Base-by-base conservation (phyloP, 2,888 invertebrate genomes). In the Fragum fragum region DNA sequence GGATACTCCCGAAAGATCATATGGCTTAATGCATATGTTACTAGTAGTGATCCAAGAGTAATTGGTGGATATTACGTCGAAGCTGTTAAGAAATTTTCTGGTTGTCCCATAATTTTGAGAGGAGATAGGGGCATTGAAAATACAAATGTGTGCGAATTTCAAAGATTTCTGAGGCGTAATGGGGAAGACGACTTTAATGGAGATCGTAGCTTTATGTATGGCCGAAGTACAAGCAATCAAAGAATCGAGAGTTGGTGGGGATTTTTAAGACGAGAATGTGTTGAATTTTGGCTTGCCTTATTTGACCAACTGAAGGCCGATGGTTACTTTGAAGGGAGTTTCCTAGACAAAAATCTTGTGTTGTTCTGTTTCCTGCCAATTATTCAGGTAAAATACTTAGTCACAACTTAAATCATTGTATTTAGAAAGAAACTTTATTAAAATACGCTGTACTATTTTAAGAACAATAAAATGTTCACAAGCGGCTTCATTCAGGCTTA, bases 231-330 rank as follows among this genome's bases (percentile, higher is more conserved):
- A 1, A 23, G 39, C 7, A 86, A 87, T 36, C 87, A 87, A 63
- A 55, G 84, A 55, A 87, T 87, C n/a, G 87, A 87, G 55, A 29
- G 71, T 47, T 85, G 61, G 42, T 86, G 87, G 86, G 78, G 86
- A 39, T 73, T 85, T 59, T 42, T 86, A 0, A 63, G 87, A 5
- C 59, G 72, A 53, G 63, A 84, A 26, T 29, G 68, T 1, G 57
- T 68, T 6, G 76, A 87, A 32, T 82, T 29, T 52, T 87, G 82
- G 82, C 82, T 87, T 68, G 61, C 75, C 36, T 26, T 80, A 29
- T 83, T 85, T 28, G 32, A 80, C 11, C 47, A 68, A 2, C 32
- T 87, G 18, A 55, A 28, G n/a, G 61, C 72, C 23, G 47, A 53
- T 23, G 81, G 79, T 16, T 21, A 68, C n/a, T 79, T 72, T 55